Conservation (phyloP, 2,113 vertebrate genomes). For the Platycercus adscitus region DNA sequence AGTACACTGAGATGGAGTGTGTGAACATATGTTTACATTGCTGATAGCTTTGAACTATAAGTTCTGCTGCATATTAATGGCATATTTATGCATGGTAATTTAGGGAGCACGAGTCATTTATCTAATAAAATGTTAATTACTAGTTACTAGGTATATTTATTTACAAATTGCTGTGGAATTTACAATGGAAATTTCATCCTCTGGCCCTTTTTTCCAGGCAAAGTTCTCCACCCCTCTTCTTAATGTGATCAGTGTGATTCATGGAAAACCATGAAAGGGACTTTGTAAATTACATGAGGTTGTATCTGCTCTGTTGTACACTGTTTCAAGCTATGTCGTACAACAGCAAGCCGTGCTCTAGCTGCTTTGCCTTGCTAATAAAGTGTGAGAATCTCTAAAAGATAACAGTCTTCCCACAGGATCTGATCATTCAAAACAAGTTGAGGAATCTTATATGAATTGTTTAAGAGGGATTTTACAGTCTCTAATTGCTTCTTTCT, state of each 20-base stretch:
- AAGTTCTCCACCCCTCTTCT: constrained; percentile 2
- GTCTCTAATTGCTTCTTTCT: not conserved
- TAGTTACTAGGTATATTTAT: constrained; percentile 73
- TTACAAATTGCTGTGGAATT: constrained; percentile 61
- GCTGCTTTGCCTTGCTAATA: not conserved
- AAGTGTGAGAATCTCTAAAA: not conserved
- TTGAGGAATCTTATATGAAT: not conserved
- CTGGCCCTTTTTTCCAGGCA: not conserved
- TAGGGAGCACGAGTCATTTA: constrained; percentile 70
- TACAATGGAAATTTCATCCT: constrained; percentile 52
- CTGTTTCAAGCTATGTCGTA: too few species aligned
- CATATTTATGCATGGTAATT: constrained; percentile 73
- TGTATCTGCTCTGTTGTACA: not conserved
- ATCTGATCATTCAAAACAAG: not conserved
- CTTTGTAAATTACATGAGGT: not conserved
- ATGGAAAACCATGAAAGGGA: not conserved
- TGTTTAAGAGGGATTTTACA: not conserved
- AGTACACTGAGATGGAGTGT: constrained; percentile 38
- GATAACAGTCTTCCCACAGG: not conserved
- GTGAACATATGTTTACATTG: constrained; percentile 75
- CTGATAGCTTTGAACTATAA: constrained; percentile 73
- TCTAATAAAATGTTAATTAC: constrained; percentile 79
- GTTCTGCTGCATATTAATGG: constrained; percentile 75
- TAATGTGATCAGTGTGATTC: not conserved
- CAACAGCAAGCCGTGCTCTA: not conserved